Evolutionary conservation across 1,140 invertebrate species (phyloP).

Genomic region (Drosophila littoralis): DNA sequence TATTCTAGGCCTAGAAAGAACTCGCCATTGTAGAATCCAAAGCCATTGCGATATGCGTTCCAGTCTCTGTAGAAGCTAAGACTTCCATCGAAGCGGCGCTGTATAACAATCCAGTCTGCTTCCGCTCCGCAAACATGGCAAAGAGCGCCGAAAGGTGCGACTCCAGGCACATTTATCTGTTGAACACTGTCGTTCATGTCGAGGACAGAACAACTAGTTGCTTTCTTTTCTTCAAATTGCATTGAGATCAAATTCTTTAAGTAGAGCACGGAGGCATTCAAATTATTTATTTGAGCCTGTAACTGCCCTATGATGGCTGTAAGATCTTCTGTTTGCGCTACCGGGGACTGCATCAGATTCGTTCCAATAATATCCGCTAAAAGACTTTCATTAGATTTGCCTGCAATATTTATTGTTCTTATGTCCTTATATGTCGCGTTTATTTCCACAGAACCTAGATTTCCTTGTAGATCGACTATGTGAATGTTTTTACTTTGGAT

Average conservation of each 20-base stretch:
- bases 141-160: slow-evolving; percentile 13
- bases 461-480: slow-evolving; percentile 24
- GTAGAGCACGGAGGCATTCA: slow-evolving; percentile 3
- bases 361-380: slow-evolving; percentile 1
- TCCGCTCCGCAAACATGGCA: slow-evolving; percentile 17
- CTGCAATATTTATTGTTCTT: slow-evolving; percentile 4
- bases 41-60: slow-evolving; percentile 39
- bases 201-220: not conserved
- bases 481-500: slow-evolving; percentile 25
- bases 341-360: not conserved
- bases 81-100: slow-evolving; percentile 30
- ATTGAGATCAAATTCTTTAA: not conserved
- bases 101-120: slow-evolving; percentile 25
- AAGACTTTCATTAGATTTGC: not conserved
- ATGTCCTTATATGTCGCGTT: slow-evolving; percentile 45
- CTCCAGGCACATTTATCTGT: slow-evolving; percentile 24
- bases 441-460: slow-evolving; percentile 2
- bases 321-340: not conserved
- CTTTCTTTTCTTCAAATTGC: not conserved
- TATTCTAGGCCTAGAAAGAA: slow-evolving; percentile 43
- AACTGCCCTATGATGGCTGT: slow-evolving; percentile 1
- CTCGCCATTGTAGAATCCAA: slow-evolving; percentile 29
- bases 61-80: slow-evolving; percentile 31
- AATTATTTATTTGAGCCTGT: slow-evolving; percentile 8
- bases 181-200: slow-evolving; percentile 5